phyloP scores from a whole-genome alignment of 2,888 invertebrate species.

The Andricus quercusramuli region DNA sequence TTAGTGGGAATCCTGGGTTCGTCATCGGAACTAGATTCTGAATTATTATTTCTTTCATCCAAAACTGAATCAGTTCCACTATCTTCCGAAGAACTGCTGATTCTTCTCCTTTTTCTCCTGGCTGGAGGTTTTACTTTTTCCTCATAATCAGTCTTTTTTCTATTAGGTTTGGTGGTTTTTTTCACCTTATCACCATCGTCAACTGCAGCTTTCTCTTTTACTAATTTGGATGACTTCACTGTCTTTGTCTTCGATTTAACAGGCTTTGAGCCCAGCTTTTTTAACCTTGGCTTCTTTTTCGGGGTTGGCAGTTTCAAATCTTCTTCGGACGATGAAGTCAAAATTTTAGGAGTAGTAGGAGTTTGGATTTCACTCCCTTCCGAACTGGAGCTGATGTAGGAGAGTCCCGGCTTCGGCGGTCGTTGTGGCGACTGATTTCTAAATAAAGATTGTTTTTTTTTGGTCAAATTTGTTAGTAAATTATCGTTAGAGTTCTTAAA shows the following conservation, averaged over 20 bases:
- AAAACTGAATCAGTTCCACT: neutral
- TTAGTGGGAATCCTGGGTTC: neutral
- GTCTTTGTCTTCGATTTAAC: neutral
- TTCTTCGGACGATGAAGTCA: neutral
- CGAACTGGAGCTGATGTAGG: neutral
- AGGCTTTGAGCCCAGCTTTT: neutral
- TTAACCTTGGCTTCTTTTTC: neutral
- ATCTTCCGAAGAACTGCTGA: neutral
- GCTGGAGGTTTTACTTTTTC: neutral
- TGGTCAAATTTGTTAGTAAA: neutral
- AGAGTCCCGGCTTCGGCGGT: neutral
- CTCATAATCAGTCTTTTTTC: neutral
- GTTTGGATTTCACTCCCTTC: neutral
- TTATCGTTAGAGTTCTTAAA: too few relatives aligned
- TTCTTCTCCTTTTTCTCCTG: conserved; percentile 1
- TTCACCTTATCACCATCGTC: neutral
- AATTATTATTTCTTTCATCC: neutral
- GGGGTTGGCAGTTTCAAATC: neutral
- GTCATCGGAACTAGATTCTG: neutral
- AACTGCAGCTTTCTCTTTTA: neutral
- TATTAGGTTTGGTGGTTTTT: neutral
- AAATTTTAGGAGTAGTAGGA: neutral
- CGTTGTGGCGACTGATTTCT: neutral
- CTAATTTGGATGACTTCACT: neutral
- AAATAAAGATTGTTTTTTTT: neutral